These are phyloP conservation scores for Bellardia pandia DNA, from an alignment of 2,888 invertebrate genomes.

Conservation along the genomic window DNA sequence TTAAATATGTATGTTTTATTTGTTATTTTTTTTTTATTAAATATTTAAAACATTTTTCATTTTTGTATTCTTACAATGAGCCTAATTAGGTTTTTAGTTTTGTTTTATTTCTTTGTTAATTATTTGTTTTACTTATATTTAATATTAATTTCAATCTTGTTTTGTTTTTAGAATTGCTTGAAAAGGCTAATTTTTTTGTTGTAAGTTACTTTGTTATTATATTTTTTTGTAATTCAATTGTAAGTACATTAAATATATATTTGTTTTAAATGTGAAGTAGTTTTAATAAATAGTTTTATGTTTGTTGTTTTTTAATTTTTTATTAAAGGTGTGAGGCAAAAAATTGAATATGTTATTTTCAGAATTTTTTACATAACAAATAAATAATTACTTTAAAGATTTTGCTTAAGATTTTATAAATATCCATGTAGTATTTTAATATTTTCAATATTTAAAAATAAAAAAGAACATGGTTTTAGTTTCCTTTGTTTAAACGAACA, in stretches of 20 bases:
- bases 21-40: constrained; percentile 9
- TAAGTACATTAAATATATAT: constrained; percentile 55
- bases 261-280: constrained; percentile 38
- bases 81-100: constrained; percentile 33
- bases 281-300: constrained; percentile 42
- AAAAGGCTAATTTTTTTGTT: constrained; percentile 79
- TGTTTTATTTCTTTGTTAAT: constrained; percentile 48
- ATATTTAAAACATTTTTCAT: constrained; percentile 17
- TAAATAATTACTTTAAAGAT: constrained; percentile 28
- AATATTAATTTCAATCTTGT: constrained; percentile 75
- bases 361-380: constrained; percentile 55
- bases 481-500: constrained; percentile 27
- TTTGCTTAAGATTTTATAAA: constrained; percentile 48
- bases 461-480: constrained; percentile 38
- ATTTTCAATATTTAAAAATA: constrained; percentile 35
- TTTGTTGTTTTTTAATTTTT: not conserved
- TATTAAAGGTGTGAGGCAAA: constrained; percentile 53
- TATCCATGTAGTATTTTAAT: constrained; percentile 22
- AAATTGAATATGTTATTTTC: constrained; percentile 51
- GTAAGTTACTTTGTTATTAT: constrained; percentile 39
- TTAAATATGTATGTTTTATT: constrained; percentile 8
- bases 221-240: constrained; percentile 39
- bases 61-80: constrained; percentile 52
- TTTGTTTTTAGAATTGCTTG: constrained; percentile 81
- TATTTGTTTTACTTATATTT: constrained; percentile 54